Percentiles rank a stretch among this genome's conserved stretches.
These are phyloP conservation scores for Eidolon dupreanum DNA, from an alignment of 2,797 vertebrate species.

Conservation along the genomic window DNA sequence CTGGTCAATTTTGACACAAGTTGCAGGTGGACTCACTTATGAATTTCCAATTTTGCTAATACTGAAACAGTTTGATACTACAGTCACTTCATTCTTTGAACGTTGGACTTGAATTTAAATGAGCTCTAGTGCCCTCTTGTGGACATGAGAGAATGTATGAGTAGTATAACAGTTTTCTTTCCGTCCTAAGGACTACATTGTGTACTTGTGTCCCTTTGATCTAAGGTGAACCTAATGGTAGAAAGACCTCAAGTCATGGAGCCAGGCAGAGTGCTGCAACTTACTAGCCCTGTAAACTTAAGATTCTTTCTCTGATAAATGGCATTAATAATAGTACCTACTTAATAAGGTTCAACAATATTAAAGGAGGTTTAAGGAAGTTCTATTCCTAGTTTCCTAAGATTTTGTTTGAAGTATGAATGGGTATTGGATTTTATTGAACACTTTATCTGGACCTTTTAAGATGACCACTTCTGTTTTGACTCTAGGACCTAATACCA, in stretches of 20 bases:
- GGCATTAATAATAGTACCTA: background rate
- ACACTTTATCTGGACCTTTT: background rate
- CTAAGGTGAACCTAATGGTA: background rate
- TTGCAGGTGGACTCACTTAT: background rate
- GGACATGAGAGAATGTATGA: background rate
- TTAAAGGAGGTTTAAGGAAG: background rate
- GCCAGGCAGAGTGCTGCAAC: background rate
- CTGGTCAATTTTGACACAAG: background rate
- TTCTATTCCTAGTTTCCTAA: background rate
- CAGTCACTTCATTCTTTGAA: background rate
- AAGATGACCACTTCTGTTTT: background rate
- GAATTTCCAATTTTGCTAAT: background rate
- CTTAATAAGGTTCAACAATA: background rate
- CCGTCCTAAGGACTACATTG: background rate
- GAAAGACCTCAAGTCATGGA: background rate
- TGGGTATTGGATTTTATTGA: background rate
- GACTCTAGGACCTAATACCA: background rate
- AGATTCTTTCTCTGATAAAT: background rate
- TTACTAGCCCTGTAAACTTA: background rate
- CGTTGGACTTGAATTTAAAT: background rate
- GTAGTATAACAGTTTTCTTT: background rate
- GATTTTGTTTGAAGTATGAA: constrained; percentile 12
- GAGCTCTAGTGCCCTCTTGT: constrained; percentile 35
- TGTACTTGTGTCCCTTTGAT: background rate
- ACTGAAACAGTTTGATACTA: background rate